Conservation (phyloP, 1,140 invertebrate species). For the Diorhabda elongata region DNA sequence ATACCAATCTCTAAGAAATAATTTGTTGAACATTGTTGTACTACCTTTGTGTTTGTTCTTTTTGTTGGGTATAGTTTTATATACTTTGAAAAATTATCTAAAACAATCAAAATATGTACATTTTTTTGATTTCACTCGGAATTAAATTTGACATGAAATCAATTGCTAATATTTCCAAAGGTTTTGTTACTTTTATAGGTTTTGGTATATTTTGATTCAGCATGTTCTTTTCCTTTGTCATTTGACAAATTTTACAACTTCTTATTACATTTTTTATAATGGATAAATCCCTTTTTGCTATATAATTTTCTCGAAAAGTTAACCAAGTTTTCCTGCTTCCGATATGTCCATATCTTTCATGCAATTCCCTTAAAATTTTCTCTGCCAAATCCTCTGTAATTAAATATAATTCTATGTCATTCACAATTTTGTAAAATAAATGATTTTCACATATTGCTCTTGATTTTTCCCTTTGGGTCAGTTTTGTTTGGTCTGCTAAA, state of each 20-base stretch:
- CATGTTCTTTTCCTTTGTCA: constrained; percentile 4
- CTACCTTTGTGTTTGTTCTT: neutral
- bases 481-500: neutral
- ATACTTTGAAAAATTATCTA: constrained; percentile 10
- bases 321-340: constrained; percentile 4
- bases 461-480: constrained; percentile 8
- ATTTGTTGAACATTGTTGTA: constrained; percentile 5
- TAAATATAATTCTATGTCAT: constrained; percentile 6
- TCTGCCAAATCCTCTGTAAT: neutral
- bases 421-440: neutral
- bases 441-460: neutral
- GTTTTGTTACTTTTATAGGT: constrained; percentile 3
- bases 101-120: neutral
- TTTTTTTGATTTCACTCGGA: neutral
- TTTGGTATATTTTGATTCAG: constrained; percentile 3
- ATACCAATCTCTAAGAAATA: constrained; percentile 5
- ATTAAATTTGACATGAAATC: constrained; percentile 10
- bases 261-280: constrained; percentile 5
- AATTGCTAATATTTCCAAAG: constrained; percentile 7
- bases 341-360: constrained; percentile 11
- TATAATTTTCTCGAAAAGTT: constrained; percentile 9
- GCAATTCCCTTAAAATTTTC: neutral
- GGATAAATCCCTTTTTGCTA: neutral
- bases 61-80: constrained; percentile 5
- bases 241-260: constrained; percentile 3